Percentiles rank a stretch among this genome's conserved stretches.
These are phyloP conservation scores for Streptopelia turtur DNA, from an alignment of 2,797 vertebrate species.

Conservation along the genomic window DNA sequence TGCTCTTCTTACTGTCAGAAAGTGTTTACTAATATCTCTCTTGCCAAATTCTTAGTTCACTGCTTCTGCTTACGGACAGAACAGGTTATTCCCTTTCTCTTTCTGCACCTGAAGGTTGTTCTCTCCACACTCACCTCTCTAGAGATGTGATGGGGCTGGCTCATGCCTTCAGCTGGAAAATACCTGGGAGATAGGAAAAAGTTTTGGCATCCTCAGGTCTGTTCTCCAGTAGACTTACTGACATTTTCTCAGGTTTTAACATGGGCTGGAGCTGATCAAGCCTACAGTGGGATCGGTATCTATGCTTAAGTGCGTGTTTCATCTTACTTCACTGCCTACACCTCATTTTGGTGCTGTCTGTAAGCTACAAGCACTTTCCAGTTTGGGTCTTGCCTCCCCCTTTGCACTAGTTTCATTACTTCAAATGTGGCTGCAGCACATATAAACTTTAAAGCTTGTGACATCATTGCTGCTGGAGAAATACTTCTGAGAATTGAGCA, in stretches of 20 bases:
- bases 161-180: not conserved
- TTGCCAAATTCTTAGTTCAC: not conserved
- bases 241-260: not conserved
- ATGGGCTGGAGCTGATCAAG: not conserved
- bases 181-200: not conserved
- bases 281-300: not conserved
- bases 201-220: not conserved
- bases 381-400: accelerated
- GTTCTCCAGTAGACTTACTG: not conserved
- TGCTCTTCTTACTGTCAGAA: not conserved
- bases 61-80: not conserved
- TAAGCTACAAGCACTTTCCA: not conserved
- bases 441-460: not conserved
- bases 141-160: not conserved
- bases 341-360: not conserved
- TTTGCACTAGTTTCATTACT: not conserved
- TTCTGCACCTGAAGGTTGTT: not conserved
- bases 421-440: not conserved
- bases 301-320: not conserved
- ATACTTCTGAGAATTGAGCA: not conserved
- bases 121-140: not conserved
- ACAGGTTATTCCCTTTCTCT: not conserved
- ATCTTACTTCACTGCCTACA: not conserved
- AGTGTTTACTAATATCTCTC: not conserved
- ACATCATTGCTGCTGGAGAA: not conserved